Conservation (phyloP, 2,888 invertebrate species). For the Archips crataeganus region DNA sequence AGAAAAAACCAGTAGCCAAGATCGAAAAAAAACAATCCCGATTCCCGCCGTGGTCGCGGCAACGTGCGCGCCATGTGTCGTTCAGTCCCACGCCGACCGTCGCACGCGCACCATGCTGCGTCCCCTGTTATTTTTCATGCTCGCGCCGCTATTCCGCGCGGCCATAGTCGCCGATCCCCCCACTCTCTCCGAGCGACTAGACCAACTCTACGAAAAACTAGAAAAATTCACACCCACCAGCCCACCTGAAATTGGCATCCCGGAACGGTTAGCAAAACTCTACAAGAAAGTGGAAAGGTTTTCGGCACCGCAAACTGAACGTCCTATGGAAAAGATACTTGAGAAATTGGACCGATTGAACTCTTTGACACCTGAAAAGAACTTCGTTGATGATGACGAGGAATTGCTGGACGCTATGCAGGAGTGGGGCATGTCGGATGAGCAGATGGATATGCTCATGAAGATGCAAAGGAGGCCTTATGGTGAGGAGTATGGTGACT, state of each 20-base stretch:
- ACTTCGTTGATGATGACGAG: slow-evolving; percentile 70
- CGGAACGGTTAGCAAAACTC: slow-evolving; percentile 7
- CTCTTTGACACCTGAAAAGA: slow-evolving; percentile 60
- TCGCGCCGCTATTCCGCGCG: slow-evolving; percentile 62
- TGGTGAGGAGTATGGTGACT: slow-evolving; percentile 63
- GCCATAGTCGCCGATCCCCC: slow-evolving; percentile 70
- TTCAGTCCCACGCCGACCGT: slow-evolving; percentile 57
- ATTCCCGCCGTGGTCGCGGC: slow-evolving; percentile 4
- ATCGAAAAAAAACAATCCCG: not conserved
- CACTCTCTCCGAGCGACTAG: slow-evolving; percentile 65
- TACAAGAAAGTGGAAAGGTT: slow-evolving; percentile 4
- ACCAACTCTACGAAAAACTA: slow-evolving; percentile 69
- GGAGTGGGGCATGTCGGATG: slow-evolving; percentile 66
- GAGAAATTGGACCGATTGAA: slow-evolving; percentile 71
- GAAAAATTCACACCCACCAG: slow-evolving; percentile 62
- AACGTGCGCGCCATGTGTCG: slow-evolving; percentile 50
- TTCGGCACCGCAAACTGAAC: slow-evolving; percentile 42
- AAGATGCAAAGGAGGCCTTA: slow-evolving; percentile 64
- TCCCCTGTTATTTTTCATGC: slow-evolving; percentile 59
- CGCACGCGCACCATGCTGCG: slow-evolving; percentile 72
- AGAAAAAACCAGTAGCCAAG: not conserved
- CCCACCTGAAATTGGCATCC: not conserved
- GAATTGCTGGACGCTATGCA: slow-evolving; percentile 71
- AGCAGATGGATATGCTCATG: slow-evolving; percentile 67
- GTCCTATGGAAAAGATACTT: slow-evolving; percentile 58